Evolutionary conservation across 2,797 vertebrate genomes (phyloP).

Genomic region (Sternarchorhynchus goeldii): DNA sequence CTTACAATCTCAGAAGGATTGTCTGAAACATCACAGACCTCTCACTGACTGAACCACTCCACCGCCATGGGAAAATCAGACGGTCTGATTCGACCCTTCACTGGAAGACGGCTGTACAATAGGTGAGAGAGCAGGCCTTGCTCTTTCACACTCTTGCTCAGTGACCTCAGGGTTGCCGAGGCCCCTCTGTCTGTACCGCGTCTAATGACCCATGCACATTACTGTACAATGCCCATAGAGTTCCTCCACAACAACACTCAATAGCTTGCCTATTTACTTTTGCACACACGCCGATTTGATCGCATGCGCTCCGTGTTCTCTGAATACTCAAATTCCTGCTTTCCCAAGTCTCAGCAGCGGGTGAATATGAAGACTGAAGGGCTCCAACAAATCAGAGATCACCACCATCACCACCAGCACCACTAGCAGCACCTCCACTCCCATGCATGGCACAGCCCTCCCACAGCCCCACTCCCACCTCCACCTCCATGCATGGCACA

Average conservation of each 20-base stretch:
- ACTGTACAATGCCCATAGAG: constrained; percentile 68
- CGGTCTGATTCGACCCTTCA: constrained; percentile 10
- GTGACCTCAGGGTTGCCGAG: constrained; percentile 20
- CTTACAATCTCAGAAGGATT: background rate
- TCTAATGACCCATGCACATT: constrained; percentile 71
- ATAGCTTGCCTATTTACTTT: background rate
- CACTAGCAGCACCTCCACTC: too few species aligned
- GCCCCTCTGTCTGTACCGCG: constrained; percentile 51
- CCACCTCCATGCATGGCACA: too few species aligned
- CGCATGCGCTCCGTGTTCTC: too few species aligned
- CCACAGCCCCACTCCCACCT: too few species aligned
- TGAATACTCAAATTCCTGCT: too few species aligned
- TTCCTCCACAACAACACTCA: constrained; percentile 51
- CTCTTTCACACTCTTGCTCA: background rate
- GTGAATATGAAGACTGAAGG: too few species aligned
- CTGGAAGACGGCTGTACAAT: constrained; percentile 6
- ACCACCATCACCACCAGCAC: too few species aligned
- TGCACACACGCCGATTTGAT: too few species aligned
- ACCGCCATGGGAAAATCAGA: constrained; percentile 56
- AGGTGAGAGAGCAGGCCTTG: constrained; percentile 16
- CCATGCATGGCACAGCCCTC: too few species aligned
- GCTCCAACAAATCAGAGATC: too few species aligned
- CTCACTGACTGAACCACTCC: constrained; percentile 50
- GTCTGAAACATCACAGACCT: constrained; percentile 20
- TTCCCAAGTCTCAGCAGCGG: too few species aligned